Conservation (phyloP, 1,140 invertebrate genomes). For the Pomacea maculata region DNA sequence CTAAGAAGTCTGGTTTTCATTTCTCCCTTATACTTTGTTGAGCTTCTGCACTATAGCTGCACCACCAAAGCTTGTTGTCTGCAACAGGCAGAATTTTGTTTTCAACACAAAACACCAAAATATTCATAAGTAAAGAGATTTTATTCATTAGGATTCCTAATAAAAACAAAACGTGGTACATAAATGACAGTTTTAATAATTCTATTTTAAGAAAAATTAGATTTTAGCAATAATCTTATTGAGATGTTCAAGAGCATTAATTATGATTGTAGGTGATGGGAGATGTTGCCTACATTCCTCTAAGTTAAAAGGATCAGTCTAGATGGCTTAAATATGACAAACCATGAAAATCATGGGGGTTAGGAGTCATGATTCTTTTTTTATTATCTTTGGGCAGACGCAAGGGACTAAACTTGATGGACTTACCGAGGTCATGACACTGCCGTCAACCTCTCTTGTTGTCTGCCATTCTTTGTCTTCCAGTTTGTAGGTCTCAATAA, state of each 20-base stretch:
- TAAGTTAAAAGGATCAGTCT: too few relatives aligned
- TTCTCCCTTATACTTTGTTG: constrained; percentile 6
- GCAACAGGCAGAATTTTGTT: background rate
- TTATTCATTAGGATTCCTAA: background rate
- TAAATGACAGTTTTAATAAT: background rate
- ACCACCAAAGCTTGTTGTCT: background rate
- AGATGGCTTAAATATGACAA: too few relatives aligned
- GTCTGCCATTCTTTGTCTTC: constrained; percentile 21
- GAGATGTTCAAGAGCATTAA: too few relatives aligned
- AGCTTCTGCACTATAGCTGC: constrained; percentile 1
- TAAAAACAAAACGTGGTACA: background rate
- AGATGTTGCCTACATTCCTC: too few relatives aligned
- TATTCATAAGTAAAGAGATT: background rate
- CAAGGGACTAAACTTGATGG: background rate
- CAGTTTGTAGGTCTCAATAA: constrained; percentile 15
- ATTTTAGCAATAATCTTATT: background rate
- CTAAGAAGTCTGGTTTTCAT: too few relatives aligned
- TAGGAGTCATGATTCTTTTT: too few relatives aligned
- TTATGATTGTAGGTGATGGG: too few relatives aligned
- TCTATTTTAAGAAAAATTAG: background rate
- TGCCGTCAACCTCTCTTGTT: constrained; percentile 3
- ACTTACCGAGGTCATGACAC: constrained; percentile 22
- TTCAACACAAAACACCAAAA: background rate
- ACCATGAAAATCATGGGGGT: too few relatives aligned
- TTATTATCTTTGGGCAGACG: background rate